Base-by-base conservation (phyloP, 2,888 invertebrate genomes). In the Aleiodes leptofemur region DNA sequence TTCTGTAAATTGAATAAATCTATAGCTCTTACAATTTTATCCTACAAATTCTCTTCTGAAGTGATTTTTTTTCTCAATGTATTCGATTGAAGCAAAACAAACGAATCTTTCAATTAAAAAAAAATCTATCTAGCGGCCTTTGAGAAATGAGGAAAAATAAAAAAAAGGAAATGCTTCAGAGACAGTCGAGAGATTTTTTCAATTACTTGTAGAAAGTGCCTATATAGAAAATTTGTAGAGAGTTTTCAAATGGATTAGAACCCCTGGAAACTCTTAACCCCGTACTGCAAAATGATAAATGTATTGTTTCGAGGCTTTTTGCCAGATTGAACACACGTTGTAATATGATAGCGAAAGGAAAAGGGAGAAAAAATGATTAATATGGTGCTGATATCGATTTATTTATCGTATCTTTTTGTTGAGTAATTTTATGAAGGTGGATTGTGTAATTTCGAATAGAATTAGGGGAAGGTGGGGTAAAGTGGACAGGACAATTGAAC, bases 181-280 rank as follows among this genome's bases (percentile, higher is more conserved):
- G 16, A 53, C 38, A 59, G 51, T 50, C 13, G 66, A 53, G 43
- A 43, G 23, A 51, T 66, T 66, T 53, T 66, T 66, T 56, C 61
- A 74, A 77, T 72, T 74, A 85, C 81, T 86, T 83, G 85, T 88
- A 87, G 88, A 86, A 88, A 88, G 88, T 88, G 88, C 88, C 88
- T 88, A 86, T 83, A 72, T 53, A 86, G 82, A 77, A 77, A 80
- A 69, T 76, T 84, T 78, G 75, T 77, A 69, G 74, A 61, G 71
- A 76, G 77, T 69, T 59, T 72, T 69, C 38, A 68, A 23, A 66
- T 66, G 31, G 50, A 66, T 50, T 66, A 66, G 23, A 43, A 43
- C 23, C 13, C 29, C n/a, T 50, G 13, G 43, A 66, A 23, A 48
- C 23, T 57, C 34, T 23, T 8, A 23, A 8, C 61, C 43, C 34